Percentiles rank a stretch among this genome's conserved stretches.
Conservation (phyloP, 2,797 vertebrate genomes). For the Fringilla coelebs region DNA sequence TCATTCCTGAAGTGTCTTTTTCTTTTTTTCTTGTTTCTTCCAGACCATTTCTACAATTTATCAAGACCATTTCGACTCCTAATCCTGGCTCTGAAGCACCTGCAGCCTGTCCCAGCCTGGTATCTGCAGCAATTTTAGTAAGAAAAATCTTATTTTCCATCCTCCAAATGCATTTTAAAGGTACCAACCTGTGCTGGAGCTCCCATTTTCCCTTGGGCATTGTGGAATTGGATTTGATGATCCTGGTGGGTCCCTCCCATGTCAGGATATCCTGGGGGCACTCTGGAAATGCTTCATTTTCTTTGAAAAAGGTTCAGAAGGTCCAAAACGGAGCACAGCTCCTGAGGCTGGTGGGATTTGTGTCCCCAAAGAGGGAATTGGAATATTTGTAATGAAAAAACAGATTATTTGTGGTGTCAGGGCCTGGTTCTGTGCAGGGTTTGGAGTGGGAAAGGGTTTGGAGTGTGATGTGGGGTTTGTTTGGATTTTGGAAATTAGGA, state of each 20-base stretch:
- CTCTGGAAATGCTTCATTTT: background rate
- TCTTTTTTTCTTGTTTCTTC: background rate
- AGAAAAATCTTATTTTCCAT: background rate
- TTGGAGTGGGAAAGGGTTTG: too few species aligned
- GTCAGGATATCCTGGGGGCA: background rate
- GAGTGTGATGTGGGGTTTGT: too few species aligned
- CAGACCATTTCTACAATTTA: conserved; percentile 61
- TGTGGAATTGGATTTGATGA: background rate
- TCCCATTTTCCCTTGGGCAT: background rate
- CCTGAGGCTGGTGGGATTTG: background rate
- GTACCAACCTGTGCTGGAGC: background rate
- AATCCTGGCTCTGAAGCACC: conserved; percentile 45
- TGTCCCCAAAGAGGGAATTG: background rate
- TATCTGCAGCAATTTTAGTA: conserved; percentile 36
- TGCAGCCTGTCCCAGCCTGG: conserved; percentile 35
- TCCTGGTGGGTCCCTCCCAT: background rate
- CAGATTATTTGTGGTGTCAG: background rate
- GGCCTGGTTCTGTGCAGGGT: too few species aligned
- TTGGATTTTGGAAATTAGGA: too few species aligned
- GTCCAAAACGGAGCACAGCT: rapidly evolving
- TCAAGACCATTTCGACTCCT: conserved; percentile 57
- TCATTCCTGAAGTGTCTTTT: conserved; percentile 18
- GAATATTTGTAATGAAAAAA: background rate
- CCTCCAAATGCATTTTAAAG: background rate
- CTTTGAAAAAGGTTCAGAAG: background rate